Percentiles rank a stretch among this genome's conserved stretches.
These are phyloP conservation scores for Cynopterus sphinx DNA, from an alignment of 2,797 vertebrate species.

Conservation along the genomic window DNA sequence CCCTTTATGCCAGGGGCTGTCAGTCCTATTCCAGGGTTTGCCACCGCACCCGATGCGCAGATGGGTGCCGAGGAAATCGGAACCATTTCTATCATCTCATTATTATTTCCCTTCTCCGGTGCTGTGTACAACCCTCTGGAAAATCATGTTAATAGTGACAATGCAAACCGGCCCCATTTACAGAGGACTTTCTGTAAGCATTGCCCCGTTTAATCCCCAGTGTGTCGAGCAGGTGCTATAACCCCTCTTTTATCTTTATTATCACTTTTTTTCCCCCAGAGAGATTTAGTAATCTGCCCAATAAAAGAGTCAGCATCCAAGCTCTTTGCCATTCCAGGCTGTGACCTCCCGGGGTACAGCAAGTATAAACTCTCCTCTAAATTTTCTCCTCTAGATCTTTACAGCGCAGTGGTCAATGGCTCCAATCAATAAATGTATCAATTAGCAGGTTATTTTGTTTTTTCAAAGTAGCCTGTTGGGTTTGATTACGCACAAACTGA, in stretches of 20 bases:
- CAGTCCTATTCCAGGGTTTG: neutral
- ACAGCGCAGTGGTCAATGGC: slow-evolving; percentile 7
- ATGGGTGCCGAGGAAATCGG: neutral
- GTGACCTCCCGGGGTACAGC: neutral
- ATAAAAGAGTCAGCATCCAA: neutral
- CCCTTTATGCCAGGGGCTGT: neutral
- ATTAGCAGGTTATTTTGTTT: slow-evolving; percentile 21
- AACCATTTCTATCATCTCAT: neutral
- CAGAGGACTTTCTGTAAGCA: neutral
- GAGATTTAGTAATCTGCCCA: neutral
- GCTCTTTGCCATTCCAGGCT: neutral
- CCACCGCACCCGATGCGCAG: accelerated
- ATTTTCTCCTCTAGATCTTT: slow-evolving; percentile 36
- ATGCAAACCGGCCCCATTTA: neutral
- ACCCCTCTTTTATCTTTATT: neutral
- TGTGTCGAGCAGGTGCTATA: neutral
- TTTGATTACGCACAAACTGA: neutral
- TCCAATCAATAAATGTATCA: slow-evolving; percentile 6
- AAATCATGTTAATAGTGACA: neutral
- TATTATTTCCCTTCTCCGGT: neutral
- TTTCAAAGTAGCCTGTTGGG: neutral
- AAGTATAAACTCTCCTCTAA: neutral
- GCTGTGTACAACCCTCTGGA: neutral
- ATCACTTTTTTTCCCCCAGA: neutral
- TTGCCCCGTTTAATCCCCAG: neutral